Evolutionary conservation across 2,113 vertebrate genomes (phyloP).

Genomic region (Parotia lawesii): DNA sequence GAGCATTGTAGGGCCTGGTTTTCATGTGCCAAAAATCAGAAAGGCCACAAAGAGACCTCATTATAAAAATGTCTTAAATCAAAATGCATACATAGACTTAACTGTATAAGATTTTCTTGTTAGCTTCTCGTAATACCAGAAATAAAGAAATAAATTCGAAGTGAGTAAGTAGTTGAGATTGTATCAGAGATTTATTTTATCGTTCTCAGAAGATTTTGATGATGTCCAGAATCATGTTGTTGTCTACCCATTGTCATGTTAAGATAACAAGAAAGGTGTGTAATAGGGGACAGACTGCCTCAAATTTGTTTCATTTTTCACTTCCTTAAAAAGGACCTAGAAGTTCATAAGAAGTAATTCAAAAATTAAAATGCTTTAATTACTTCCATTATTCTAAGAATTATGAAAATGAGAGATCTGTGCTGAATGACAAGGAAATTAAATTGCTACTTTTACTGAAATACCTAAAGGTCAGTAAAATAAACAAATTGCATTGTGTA

Average conservation of each 20-base stretch:
- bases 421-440: not conserved
- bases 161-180: not conserved
- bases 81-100: not conserved
- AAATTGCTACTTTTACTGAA: not conserved
- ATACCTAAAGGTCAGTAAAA: not conserved
- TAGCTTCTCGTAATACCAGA: rapidly evolving
- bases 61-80: not conserved
- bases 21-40: not conserved
- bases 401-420: not conserved
- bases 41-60: not conserved
- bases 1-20: not conserved
- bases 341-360: not conserved
- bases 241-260: not conserved
- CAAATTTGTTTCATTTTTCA: not conserved
- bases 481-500: not conserved
- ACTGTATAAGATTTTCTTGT: not conserved
- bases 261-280: not conserved
- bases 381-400: not conserved
- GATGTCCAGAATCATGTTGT: not conserved
- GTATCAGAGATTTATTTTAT: not conserved
- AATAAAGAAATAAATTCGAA: not conserved
- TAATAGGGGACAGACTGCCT: not conserved
- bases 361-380: not conserved
- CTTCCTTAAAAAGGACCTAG: not conserved
- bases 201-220: not conserved